Evolutionary conservation across 2,113 vertebrate species (phyloP), one percentile per base, ranked within the genome.

Genomic region (Scatophagus argus): DNA sequence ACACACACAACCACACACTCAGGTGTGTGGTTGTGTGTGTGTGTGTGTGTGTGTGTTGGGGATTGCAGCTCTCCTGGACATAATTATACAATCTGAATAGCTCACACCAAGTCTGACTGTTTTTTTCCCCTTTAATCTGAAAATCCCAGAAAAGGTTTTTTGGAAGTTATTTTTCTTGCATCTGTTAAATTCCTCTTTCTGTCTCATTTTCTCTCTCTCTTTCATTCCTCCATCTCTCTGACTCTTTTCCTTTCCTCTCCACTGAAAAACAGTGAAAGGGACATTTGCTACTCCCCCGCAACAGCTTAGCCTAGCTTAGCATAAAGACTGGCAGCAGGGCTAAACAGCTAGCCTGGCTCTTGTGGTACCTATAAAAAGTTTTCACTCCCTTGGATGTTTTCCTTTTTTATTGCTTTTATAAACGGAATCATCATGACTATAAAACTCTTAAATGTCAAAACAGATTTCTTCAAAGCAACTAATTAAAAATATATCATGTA

Each of bases 21-120:
- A 38, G 13, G 27, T 36, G 67, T 74, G 68, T 79, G 79, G 76
- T 66, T 74, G 70, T 77, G 85, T 59, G 72, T 58, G 65, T 58
- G 39, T 67, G 77, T 77, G 64, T 43, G 72, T 52, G 81, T 74
- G 82, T 70, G 78, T 61, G 70, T 49, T 36, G 64, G 75, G 79
- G 79, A 88, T 87, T 82, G 87, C 39, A 83, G 67, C 58, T 81
- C 90, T 77, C 85, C 77, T 78, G 78, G 67, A 88, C 78, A 69
- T 90, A 86, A 88, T 87, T 85, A 88, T 74, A 84, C 77, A 86
- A 82, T 78, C 56, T 51, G 46, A 69, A 34, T 64, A 56, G 56
- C 82, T 87, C 88, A 91, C 78, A 66, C 86, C 77, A 77, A 65
- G 68, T 27, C 76, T 1, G 36, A 41, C 32, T 21, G 0, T 84